Evolutionary conservation across 2,888 invertebrate genomes (phyloP).

Genomic region (Yponomeuta cagnagella): DNA sequence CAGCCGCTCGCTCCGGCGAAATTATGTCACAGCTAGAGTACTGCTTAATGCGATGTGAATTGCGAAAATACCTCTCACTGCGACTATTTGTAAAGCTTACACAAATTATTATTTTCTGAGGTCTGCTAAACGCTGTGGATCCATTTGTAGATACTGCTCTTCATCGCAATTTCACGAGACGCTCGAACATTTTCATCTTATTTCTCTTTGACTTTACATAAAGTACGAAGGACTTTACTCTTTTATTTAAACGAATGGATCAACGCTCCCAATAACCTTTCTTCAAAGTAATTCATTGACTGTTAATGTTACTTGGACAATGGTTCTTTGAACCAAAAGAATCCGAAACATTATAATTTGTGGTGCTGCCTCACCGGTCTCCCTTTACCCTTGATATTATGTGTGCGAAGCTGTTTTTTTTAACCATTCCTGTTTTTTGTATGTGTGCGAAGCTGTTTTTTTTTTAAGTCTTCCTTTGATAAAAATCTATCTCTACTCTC

Average conservation of each 20-base stretch:
- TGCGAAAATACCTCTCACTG: constrained; percentile 12
- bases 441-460: not conserved
- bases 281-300: constrained; percentile 3
- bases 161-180: not conserved
- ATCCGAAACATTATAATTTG: not conserved
- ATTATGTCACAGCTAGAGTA: constrained; percentile 20
- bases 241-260: constrained; percentile 3
- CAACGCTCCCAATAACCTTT: constrained; percentile 1
- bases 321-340: not conserved
- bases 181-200: not conserved
- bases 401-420: not conserved
- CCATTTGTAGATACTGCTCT: not conserved
- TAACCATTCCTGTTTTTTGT: not conserved
- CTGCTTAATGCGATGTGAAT: constrained; percentile 13
- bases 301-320: not conserved
- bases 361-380: too few relatives aligned
- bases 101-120: constrained; percentile 8
- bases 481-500: too few relatives aligned
- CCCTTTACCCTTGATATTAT: not conserved
- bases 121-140: not conserved
- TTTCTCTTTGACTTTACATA: not conserved
- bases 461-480: not conserved
- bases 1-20: constrained; percentile 17
- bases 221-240: constrained; percentile 2
- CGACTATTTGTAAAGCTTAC: constrained; percentile 6